phyloP scores from a whole-genome alignment of 2,888 invertebrate genomes.

The Calephelis perditalis region DNA sequence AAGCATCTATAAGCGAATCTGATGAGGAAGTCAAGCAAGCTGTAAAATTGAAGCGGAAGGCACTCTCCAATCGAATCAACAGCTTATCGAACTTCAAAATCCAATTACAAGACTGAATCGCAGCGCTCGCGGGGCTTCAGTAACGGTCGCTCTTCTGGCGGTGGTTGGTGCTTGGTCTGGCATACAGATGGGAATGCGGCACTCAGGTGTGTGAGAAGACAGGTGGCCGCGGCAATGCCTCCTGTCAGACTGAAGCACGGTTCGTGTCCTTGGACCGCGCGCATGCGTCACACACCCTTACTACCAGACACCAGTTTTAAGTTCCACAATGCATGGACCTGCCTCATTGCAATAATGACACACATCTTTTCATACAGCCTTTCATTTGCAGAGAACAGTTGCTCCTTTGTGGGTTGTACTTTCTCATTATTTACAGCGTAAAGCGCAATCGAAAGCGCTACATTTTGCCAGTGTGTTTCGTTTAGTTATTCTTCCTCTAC shows the following conservation, averaged over 20 bases:
- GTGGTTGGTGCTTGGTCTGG: constrained; percentile 54
- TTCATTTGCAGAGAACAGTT: constrained; percentile 31
- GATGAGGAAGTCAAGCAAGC: constrained; percentile 62
- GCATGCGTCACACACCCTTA: constrained; percentile 66
- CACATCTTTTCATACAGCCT: constrained; percentile 37
- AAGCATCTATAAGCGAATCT: constrained; percentile 64
- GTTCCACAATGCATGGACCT: constrained; percentile 42
- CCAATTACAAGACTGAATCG: constrained; percentile 76
- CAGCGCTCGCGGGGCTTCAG: constrained; percentile 70
- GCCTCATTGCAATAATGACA: constrained; percentile 43
- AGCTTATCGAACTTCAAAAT: constrained; percentile 72
- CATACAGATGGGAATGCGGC: constrained; percentile 63
- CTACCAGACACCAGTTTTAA: constrained; percentile 46
- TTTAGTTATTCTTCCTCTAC: constrained; percentile 5
- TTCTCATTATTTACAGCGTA: constrained; percentile 33
- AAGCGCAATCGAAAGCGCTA: neutral
- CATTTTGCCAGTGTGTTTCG: neutral
- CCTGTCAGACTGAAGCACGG: constrained; percentile 70
- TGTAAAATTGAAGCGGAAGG: constrained; percentile 70
- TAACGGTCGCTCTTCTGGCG: constrained; percentile 63
- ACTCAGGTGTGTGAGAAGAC: constrained; percentile 52
- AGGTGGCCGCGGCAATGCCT: constrained; percentile 63
- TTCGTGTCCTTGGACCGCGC: constrained; percentile 63
- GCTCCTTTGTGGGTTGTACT: constrained; percentile 35
- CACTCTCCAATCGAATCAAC: constrained; percentile 68